phyloP scores from a whole-genome alignment of 2,888 invertebrate genomes.

The Achlya flavicornis region DNA sequence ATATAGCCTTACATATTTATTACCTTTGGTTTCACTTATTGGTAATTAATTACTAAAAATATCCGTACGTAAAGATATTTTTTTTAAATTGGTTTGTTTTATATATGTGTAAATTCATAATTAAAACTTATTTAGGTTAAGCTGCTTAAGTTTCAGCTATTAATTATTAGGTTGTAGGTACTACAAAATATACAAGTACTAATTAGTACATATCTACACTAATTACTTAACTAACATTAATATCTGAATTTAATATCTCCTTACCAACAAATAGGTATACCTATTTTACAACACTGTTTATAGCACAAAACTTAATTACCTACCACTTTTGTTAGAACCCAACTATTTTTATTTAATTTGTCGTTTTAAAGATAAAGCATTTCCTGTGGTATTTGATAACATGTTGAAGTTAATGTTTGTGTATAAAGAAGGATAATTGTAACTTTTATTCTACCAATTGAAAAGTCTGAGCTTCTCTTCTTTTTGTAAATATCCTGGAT shows the following conservation, averaged over 20 bases:
- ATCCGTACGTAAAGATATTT: too few relatives aligned
- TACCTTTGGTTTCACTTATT: too few relatives aligned
- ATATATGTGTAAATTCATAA: background rate
- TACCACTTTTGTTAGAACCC: background rate
- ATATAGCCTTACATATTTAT: too few relatives aligned
- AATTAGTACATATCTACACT: background rate
- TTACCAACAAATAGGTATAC: too few relatives aligned
- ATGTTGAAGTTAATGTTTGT: background rate
- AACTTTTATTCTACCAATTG: too few relatives aligned
- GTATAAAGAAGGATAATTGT: background rate
- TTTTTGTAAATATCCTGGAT: too few relatives aligned
- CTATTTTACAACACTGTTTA: background rate
- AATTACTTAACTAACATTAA: background rate
- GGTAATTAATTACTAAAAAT: too few relatives aligned
- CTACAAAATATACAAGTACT: background rate
- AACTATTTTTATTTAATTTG: conserved; percentile 5
- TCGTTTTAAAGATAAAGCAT: conserved; percentile 36
- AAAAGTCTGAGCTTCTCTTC: too few relatives aligned
- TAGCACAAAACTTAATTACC: background rate
- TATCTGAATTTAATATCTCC: too few relatives aligned
- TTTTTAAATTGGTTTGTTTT: too few relatives aligned
- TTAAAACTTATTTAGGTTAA: background rate
- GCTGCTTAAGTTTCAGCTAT: too few relatives aligned
- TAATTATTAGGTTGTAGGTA: background rate
- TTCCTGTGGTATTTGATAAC: conserved; percentile 35